phyloP scores from a whole-genome alignment of 2,888 invertebrate species.

The Omphaloscelis lunosa region DNA sequence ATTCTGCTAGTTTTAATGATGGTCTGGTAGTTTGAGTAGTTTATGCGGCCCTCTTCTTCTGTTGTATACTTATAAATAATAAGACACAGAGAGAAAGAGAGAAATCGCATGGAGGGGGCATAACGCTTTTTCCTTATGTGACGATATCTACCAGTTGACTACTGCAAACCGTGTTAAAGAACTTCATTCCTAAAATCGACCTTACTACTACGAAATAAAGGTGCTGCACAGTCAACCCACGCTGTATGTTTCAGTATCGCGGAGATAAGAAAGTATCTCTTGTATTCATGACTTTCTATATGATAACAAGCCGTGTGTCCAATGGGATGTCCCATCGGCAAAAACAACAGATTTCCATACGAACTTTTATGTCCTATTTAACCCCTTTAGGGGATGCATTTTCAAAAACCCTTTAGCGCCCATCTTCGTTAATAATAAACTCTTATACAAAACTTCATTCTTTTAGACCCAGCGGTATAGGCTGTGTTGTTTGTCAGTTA shows the following conservation, averaged over 20 bases:
- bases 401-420: background rate
- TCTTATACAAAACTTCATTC: background rate
- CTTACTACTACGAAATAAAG: constrained; percentile 9
- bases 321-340: background rate
- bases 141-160: too few species aligned
- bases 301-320: background rate
- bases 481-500: background rate
- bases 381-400: background rate
- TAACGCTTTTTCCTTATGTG: too few species aligned
- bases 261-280: background rate
- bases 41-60: too few species aligned
- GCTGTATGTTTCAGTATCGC: background rate
- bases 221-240: background rate
- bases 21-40: too few species aligned
- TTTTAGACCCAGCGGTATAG: too few species aligned
- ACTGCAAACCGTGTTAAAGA: too few species aligned
- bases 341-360: background rate
- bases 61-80: too few species aligned
- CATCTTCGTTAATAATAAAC: background rate
- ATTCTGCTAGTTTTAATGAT: too few species aligned
- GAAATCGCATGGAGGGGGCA: too few species aligned
- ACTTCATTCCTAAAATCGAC: background rate
- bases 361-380: background rate
- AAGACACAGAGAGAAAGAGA: too few species aligned
- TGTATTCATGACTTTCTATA: constrained; percentile 5